phyloP scores from a whole-genome alignment of 2,797 vertebrate genomes.

The Halcyon chelicuti region DNA sequence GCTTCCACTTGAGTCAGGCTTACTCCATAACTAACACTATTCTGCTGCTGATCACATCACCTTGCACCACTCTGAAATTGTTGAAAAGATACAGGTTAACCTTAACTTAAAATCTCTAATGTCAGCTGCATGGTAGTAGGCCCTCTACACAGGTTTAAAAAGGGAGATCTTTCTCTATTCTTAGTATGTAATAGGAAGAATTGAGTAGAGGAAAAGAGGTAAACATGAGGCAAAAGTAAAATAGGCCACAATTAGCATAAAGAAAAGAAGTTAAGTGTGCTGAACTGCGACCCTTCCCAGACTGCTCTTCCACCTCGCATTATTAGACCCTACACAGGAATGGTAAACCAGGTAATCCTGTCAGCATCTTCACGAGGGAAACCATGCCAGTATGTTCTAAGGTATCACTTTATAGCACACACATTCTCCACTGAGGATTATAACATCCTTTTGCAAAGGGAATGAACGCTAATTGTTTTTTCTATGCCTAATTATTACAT shows the following conservation, averaged over 20 bases:
- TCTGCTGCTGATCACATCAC: neutral
- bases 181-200: neutral
- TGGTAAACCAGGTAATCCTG: neutral
- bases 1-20: neutral
- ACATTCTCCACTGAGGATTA: neutral
- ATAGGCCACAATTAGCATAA: neutral
- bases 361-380: neutral
- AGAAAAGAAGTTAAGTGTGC: neutral
- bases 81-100: neutral
- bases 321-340: neutral
- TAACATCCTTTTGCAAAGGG: neutral
- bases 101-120: neutral
- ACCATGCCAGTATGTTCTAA: neutral
- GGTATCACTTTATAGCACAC: neutral
- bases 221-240: neutral
- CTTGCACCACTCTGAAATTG: neutral
- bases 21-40: neutral
- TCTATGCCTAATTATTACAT: neutral
- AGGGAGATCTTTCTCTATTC: neutral
- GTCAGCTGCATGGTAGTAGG: neutral
- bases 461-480: neutral
- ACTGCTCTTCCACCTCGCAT: neutral
- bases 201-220: neutral
- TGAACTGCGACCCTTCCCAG: neutral
- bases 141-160: neutral